These are phyloP conservation scores for Pachymerium ferrugineum DNA, from an alignment of 2,888 invertebrate genomes.

Conservation along the genomic window DNA sequence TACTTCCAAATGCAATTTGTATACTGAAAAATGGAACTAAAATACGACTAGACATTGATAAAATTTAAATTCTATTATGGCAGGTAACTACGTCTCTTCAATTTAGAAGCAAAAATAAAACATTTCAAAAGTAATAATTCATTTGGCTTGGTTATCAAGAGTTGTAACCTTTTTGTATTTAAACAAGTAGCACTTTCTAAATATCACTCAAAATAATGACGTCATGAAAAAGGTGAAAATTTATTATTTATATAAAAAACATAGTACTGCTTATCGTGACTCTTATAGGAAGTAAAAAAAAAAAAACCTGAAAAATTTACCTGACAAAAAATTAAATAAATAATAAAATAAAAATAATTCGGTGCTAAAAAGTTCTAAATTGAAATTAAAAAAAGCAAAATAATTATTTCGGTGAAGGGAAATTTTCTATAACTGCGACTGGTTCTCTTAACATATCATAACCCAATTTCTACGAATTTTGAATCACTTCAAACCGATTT, in stretches of 20 bases:
- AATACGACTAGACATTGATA: too few relatives aligned
- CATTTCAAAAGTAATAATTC: too few relatives aligned
- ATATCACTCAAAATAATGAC: too few relatives aligned
- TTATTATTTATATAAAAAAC: neutral
- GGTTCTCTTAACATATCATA: constrained; percentile 14
- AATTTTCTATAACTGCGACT: neutral
- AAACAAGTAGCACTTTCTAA: neutral
- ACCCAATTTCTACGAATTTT: neutral
- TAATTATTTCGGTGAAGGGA: constrained; percentile 8
- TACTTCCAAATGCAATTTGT: too few relatives aligned
- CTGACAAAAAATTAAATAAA: neutral
- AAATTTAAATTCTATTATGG: too few relatives aligned
- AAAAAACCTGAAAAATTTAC: neutral
- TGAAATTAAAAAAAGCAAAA: constrained; percentile 24
- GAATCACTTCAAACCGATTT: neutral
- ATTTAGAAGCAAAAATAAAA: too few relatives aligned
- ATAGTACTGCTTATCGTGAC: neutral
- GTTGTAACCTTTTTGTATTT: neutral
- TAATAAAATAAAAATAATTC: neutral
- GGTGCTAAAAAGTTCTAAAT: constrained; percentile 45
- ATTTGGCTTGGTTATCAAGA: neutral
- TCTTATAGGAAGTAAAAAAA: too few relatives aligned
- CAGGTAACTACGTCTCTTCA: too few relatives aligned
- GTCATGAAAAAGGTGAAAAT: neutral
- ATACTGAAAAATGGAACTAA: too few relatives aligned